Percentiles rank a stretch among this genome's conserved stretches.
Conservation (phyloP, 2,797 vertebrate genomes). For the Ispidina lecontei region DNA sequence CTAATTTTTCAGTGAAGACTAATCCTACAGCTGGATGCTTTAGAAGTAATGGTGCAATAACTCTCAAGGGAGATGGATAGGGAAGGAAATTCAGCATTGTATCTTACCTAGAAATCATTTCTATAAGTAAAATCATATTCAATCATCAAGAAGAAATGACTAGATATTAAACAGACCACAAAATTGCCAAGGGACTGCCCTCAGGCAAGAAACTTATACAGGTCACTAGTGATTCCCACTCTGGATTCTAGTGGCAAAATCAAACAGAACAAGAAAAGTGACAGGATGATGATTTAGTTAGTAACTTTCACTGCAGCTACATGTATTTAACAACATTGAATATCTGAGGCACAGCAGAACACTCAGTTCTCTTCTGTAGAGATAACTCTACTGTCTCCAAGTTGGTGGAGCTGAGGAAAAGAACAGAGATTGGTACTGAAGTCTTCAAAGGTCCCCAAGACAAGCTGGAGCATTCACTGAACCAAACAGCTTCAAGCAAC, state of each 20-base stretch:
- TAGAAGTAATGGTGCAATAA: constrained; percentile 27
- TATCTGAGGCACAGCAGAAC: not conserved
- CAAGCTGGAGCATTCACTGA: not conserved
- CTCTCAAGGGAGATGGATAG: not conserved
- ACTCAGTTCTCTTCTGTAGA: not conserved
- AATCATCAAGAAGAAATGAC: not conserved
- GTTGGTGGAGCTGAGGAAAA: not conserved
- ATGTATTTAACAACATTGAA: not conserved
- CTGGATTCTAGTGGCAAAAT: not conserved
- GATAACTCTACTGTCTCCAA: not conserved
- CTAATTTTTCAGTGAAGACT: constrained; percentile 30
- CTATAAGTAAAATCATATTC: constrained; percentile 21
- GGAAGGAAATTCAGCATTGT: not conserved
- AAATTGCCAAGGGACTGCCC: not conserved
- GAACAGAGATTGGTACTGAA: not conserved
- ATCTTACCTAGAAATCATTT: constrained; percentile 17
- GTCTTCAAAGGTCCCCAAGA: not conserved
- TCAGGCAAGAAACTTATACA: not conserved
- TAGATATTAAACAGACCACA: not conserved
- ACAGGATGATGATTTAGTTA: not conserved
- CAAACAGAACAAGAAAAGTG: not conserved
- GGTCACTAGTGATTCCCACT: not conserved
- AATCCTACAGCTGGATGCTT: constrained; percentile 27
- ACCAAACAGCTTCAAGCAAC: not conserved
- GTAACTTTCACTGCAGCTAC: not conserved